Base-by-base conservation (phyloP, 2,888 invertebrate genomes). In the Sialis lutaria region DNA sequence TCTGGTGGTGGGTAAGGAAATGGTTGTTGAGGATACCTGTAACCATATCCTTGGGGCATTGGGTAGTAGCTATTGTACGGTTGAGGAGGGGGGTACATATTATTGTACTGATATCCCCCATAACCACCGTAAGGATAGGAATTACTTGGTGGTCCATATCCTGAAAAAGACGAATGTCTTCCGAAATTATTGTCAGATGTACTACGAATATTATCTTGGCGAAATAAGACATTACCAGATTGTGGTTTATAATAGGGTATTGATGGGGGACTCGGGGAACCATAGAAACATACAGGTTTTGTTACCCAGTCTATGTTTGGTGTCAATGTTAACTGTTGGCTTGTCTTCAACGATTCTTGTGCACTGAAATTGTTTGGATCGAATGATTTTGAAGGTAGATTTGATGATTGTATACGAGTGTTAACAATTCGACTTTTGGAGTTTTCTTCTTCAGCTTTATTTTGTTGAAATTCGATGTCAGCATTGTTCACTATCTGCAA, bases 261-360 rank as follows among this genome's bases (percentile, higher is more conserved):
- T 42, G 7, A 7, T 22, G n/a, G 30, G 31, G 31, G 42, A 30
- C 32, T 32, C 8, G 32, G 32, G 8, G 9, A 32, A 5, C 42
- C 31, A 42, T 42, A 42, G 32, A 30, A 42, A 42, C 42, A 42
- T 5, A 42, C 32, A 9, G 42, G 42, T 30, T 42, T 42, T 5
- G 42, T 8, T 7, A 31, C 31, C n/a, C 30, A 42, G 8, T 42
- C 37, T 2, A 37, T 9, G 10, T n/a, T 30, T 5, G 42, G 42
- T 31, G 30, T 42, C 9, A 42, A 42, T 31, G 10, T 42, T n/a
- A 42, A n/a, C 8, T 42, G 42, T 42, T 42, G 42, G 10, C 31
- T 42, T 13, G 42, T 30, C 32, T 42, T 42, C 9, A 42, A 9
- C 4, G 30, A 31, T 42, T 42, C 42, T 9, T 6, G 10, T 8